Conservation (phyloP, 1,140 invertebrate genomes). For the Rhizoglyphus robini region DNA sequence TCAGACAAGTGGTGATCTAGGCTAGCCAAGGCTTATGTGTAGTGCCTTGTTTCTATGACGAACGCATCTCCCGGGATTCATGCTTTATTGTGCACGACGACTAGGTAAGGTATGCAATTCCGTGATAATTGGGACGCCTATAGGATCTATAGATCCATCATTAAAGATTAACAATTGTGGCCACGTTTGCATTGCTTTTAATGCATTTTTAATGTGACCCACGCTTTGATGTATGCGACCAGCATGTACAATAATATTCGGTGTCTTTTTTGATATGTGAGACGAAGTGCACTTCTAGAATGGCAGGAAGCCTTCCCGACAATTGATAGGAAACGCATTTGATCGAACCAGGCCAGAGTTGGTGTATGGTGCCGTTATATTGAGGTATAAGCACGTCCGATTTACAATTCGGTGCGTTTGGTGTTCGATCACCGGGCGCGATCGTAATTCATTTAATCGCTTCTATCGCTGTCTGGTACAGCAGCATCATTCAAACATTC, state of each 20-base stretch:
- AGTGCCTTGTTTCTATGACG: too few species aligned
- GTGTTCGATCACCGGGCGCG: conserved; percentile 1
- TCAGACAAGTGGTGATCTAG: too few species aligned
- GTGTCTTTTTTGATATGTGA: too few species aligned
- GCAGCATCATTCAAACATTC: conserved; percentile 1
- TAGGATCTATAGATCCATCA: too few species aligned
- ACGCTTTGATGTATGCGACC: too few species aligned
- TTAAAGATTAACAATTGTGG: not conserved
- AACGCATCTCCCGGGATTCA: too few species aligned
- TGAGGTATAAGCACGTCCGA: conserved; percentile 1
- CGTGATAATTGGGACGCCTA: not conserved
- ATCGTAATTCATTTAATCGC: conserved; percentile 1
- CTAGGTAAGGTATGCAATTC: too few species aligned
- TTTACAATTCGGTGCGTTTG: not conserved
- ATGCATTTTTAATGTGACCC: conserved; percentile 7
- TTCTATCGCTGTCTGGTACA: not conserved
- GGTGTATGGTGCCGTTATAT: not conserved
- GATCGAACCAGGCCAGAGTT: not conserved
- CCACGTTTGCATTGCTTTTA: conserved; percentile 4
- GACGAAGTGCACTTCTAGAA: too few species aligned
- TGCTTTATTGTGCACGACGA: not conserved
- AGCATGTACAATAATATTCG: too few species aligned
- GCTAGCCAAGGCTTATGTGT: too few species aligned
- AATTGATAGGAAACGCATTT: conserved; percentile 18
- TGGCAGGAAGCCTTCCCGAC: not conserved